Evolutionary conservation across 2,113 vertebrate genomes (phyloP).

Genomic region (Cynoglossus semilaevis): DNA sequence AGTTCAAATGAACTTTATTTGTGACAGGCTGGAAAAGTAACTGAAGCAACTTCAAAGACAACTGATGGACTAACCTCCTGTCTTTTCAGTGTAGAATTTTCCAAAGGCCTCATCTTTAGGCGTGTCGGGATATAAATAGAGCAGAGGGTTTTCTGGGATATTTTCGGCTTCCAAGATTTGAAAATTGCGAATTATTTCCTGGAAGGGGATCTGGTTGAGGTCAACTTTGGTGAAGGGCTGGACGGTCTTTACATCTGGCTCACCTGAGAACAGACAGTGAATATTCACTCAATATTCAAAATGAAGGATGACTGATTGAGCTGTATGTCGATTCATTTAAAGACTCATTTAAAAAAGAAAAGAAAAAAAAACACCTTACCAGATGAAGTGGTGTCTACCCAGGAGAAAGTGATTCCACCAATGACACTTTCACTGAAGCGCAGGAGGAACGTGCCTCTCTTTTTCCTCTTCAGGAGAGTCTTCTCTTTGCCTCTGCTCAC

Average conservation of each 20-base stretch:
- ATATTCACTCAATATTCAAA: not conserved
- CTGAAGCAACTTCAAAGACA: too few relatives aligned
- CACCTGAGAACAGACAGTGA: conserved; percentile 61
- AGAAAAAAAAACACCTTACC: conserved; percentile 65
- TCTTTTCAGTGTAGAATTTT: conserved; percentile 79
- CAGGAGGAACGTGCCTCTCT: conserved; percentile 86
- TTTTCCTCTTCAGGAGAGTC: conserved; percentile 79
- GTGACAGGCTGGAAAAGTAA: too few relatives aligned
- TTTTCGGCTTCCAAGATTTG: conserved; percentile 83
- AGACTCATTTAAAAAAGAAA: not conserved
- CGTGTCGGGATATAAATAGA: conserved; percentile 84
- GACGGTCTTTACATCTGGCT: conserved; percentile 75
- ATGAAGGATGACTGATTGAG: not conserved
- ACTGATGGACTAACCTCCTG: conserved; percentile 77
- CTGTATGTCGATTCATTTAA: not conserved
- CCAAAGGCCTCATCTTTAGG: conserved; percentile 86
- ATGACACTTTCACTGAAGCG: conserved; percentile 88
- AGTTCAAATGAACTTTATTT: not conserved
- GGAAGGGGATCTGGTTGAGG: conserved; percentile 83
- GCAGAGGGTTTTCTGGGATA: conserved; percentile 84
- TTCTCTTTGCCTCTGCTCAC: conserved; percentile 84
- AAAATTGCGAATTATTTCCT: conserved; percentile 88
- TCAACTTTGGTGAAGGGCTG: conserved; percentile 85
- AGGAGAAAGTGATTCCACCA: conserved; percentile 89
- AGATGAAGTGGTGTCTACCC: conserved; percentile 81